Evolutionary conservation across 2,888 invertebrate species (phyloP), one percentile per base, ranked within the genome.

Genomic region (Maniola hyperantus): DNA sequence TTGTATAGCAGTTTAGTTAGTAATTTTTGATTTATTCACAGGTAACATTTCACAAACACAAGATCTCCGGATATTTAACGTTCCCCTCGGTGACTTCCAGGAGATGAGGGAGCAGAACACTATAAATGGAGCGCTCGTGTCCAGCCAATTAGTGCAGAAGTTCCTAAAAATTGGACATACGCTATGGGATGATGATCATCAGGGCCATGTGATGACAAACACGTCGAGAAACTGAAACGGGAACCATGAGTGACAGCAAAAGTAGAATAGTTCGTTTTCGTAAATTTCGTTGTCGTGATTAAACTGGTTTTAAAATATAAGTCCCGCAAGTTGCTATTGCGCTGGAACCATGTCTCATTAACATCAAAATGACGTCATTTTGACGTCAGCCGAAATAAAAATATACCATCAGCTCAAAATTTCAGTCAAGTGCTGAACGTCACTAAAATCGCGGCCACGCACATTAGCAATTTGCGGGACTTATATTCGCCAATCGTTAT

Each of bases 121-220:
- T 0, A 83, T 85, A 68, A 87, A 86, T 57, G 81, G 80, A 7
- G 85, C 84, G 1, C 54, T 87, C 6, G 64, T 76, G 64, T 79
- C 81, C 51, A 80, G 77, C 53, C 65, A 79, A 2, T 67, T 88
- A 15, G 71, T 85, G 15, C 76, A 84, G 18, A 81, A 73, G 60
- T 79, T 88, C 62, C 57, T 85, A 33, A 79, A 76, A 59, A 68
- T 85, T 0, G 79, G 82, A 0, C 78, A 81, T 15, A 72, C 69
- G 0, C 46, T 84, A 1, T 72, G 80, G 48, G 72, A 80, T 42
- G 76, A 80, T 13, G 78, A 81, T 5, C 61, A 66, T 8, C 64
- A 53, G 42, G 20, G 42, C 42, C 58, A n/a, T 15, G 8, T 50
- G 58, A 57, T 8, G 39, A 64, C 10, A 51, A 58, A 10, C 2